Evolutionary conservation across 2,113 vertebrate genomes (phyloP).

Genomic region (Prionailurus viverrinus): DNA sequence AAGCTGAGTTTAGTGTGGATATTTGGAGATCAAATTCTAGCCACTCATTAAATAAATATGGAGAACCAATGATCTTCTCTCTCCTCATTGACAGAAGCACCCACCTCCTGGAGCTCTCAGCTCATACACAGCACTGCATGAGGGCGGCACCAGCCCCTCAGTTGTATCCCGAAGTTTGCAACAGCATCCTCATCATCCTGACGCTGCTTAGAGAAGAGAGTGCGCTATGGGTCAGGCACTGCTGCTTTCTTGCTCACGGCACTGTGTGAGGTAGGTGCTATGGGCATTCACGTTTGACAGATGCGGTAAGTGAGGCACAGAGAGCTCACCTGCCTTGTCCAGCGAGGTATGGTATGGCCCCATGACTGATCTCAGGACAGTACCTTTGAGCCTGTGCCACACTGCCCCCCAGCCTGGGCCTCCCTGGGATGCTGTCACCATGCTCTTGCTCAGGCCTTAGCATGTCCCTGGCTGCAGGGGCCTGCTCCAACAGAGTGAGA

Average conservation of each 20-base stretch:
- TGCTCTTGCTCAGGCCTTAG: neutral
- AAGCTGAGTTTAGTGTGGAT: neutral
- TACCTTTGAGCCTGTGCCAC: neutral
- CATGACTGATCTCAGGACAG: neutral
- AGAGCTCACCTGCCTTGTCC: neutral
- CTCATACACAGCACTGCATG: rapidly evolving
- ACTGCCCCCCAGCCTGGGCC: rapidly evolving
- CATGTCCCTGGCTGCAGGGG: neutral
- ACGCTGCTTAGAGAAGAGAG: neutral
- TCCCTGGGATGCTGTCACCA: rapidly evolving
- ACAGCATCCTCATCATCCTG: rapidly evolving
- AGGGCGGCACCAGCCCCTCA: neutral
- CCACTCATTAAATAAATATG: neutral
- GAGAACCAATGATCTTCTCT: neutral
- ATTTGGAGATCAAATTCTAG: neutral
- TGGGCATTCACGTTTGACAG: neutral
- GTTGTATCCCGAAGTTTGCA: neutral
- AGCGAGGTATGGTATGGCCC: too few species aligned
- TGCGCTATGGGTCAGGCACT: rapidly evolving
- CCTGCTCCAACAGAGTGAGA: neutral
- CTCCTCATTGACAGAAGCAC: neutral
- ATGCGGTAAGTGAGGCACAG: neutral
- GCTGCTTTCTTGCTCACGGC: rapidly evolving
- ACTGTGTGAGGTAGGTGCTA: rapidly evolving
- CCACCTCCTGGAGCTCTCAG: rapidly evolving